Evolutionary conservation across 2,797 vertebrate species (phyloP).

Genomic region (Todus mexicanus): DNA sequence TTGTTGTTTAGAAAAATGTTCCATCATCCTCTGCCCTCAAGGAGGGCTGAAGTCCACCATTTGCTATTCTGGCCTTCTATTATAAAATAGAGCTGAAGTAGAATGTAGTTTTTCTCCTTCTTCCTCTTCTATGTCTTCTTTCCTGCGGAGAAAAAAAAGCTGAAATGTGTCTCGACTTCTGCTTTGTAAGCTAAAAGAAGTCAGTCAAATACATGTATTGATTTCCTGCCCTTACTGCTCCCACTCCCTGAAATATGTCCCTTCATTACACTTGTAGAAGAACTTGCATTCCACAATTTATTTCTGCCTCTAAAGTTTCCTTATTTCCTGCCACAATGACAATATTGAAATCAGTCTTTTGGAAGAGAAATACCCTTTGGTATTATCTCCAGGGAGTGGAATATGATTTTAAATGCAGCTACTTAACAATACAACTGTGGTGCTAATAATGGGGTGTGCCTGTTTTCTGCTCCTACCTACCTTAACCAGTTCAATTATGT

Average conservation of each 20-base stretch:
- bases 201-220: neutral
- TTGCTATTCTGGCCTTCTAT: neutral
- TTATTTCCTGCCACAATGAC: neutral
- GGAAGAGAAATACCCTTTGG: neutral
- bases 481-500: neutral
- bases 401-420: neutral
- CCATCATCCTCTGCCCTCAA: neutral
- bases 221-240: neutral
- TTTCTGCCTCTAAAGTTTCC: neutral
- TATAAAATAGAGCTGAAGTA: neutral
- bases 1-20: neutral
- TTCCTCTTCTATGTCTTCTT: neutral
- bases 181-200: neutral
- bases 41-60: neutral
- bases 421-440: neutral
- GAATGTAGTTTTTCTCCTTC: neutral
- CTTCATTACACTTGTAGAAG: neutral
- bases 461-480: neutral
- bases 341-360: neutral
- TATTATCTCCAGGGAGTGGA: neutral
- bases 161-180: neutral
- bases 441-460: constrained; percentile 7
- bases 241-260: neutral
- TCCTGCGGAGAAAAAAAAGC: neutral
- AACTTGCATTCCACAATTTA: neutral